Evolutionary conservation across 2,113 vertebrate genomes (phyloP).

Genomic region (Ascaphus truei): DNA sequence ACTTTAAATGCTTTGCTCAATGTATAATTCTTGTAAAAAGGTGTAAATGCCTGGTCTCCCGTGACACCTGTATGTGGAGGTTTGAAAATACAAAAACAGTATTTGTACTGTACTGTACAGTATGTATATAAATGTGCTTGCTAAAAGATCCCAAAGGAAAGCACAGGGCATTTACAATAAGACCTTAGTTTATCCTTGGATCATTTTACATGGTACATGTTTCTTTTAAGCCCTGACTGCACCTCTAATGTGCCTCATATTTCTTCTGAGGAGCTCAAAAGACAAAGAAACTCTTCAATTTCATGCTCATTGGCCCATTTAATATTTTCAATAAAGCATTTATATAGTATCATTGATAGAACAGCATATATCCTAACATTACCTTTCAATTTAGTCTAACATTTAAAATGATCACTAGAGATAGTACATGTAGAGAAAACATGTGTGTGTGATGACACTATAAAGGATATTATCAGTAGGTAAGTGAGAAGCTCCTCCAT

Average conservation of each 20-base stretch:
- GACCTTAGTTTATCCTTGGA: not conserved
- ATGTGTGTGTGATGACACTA: too few species aligned
- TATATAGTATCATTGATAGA: not conserved
- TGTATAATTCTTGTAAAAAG: too few species aligned
- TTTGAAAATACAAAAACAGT: too few species aligned
- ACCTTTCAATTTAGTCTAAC: too few species aligned
- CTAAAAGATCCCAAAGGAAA: not conserved
- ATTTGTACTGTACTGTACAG: too few species aligned
- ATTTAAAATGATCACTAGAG: too few species aligned
- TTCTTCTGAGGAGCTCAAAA: not conserved
- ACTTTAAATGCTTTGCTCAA: too few species aligned
- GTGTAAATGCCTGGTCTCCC: too few species aligned
- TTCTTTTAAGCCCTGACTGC: not conserved
- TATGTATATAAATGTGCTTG: too few species aligned
- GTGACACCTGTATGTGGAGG: too few species aligned
- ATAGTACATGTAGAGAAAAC: too few species aligned
- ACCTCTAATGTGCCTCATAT: not conserved
- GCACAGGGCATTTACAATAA: not conserved
- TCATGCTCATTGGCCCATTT: not conserved
- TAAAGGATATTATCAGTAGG: not conserved
- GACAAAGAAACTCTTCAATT: not conserved
- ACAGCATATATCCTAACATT: not conserved
- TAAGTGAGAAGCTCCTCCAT: not conserved
- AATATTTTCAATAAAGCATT: constrained; percentile 3
- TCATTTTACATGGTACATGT: not conserved